phyloP scores from a whole-genome alignment of 2,888 invertebrate species.

The Dicycla oo region DNA sequence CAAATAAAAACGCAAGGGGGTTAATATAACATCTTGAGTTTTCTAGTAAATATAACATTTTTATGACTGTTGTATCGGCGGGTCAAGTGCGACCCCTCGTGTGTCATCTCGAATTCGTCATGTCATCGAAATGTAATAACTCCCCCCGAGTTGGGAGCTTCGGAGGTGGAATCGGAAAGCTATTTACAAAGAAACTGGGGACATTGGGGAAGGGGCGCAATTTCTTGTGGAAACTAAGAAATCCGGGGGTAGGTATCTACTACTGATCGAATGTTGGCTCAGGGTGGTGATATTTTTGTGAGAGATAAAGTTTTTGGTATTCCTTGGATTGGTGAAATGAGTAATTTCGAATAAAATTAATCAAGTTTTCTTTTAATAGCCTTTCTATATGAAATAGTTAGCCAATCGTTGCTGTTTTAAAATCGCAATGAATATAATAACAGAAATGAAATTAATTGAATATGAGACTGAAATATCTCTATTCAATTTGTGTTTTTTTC shows the following conservation, averaged over 20 bases:
- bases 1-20: slow-evolving; percentile 49
- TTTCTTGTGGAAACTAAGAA: slow-evolving; percentile 76
- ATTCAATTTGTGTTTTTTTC: too few relatives aligned
- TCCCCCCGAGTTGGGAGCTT: slow-evolving; percentile 77
- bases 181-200: slow-evolving; percentile 84
- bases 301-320: slow-evolving; percentile 25
- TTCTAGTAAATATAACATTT: slow-evolving; percentile 59
- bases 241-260: slow-evolving; percentile 70
- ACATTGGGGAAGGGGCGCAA: slow-evolving; percentile 70
- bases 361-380: not conserved
- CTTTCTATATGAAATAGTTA: not conserved
- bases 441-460: too few relatives aligned
- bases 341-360: not conserved
- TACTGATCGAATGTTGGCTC: slow-evolving; percentile 67
- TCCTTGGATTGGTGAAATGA: not conserved
- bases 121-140: slow-evolving; percentile 90
- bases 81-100: slow-evolving; percentile 78
- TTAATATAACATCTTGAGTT: slow-evolving; percentile 56
- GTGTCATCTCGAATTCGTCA: slow-evolving; percentile 85
- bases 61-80: slow-evolving; percentile 61
- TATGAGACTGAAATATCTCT: too few relatives aligned
- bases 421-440: not conserved
- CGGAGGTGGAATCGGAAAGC: slow-evolving; percentile 78
- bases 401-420: not conserved
- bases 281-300: slow-evolving; percentile 33